Evolutionary conservation across 1,140 invertebrate species (phyloP).

Genomic region (Papilio xuthus): DNA sequence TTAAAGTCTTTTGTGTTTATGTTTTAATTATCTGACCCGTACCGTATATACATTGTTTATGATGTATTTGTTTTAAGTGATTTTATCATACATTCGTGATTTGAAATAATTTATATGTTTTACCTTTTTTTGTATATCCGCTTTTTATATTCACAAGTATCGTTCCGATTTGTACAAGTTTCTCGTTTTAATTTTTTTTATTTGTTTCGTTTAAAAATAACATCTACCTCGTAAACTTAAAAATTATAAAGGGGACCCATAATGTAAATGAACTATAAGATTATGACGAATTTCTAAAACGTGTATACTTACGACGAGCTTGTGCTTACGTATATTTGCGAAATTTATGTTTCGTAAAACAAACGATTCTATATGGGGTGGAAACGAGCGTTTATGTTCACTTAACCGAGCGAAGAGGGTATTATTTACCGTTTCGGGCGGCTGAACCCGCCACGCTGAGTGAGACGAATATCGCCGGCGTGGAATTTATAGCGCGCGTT

Average conservation of each 20-base stretch:
- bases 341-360: constrained; percentile 80
- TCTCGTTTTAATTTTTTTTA: not conserved
- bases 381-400: constrained; percentile 81
- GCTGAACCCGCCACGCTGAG: constrained; percentile 77
- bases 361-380: constrained; percentile 80
- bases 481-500: constrained; percentile 80
- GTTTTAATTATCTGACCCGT: not conserved
- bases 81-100: not conserved
- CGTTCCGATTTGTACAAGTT: no score
- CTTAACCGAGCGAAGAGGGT: constrained; percentile 81
- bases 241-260: not conserved
- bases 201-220: not conserved
- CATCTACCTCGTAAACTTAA: no score
- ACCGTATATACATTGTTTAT: not conserved
- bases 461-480: constrained; percentile 78
- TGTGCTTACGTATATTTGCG: constrained; percentile 67
- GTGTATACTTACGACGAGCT: constrained; percentile 57
- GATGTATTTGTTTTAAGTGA: not conserved
- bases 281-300: constrained; percentile 37
- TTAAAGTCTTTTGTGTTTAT: constrained; percentile 3
- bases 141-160: no score
- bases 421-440: constrained; percentile 80
- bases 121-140: no score
- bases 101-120: no score
- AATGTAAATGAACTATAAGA: constrained; percentile 25